A percentile compares a stretch with the other conserved stretches of the same genome.
These are phyloP conservation scores for Spilosoma lubricipeda DNA, from an alignment of 2,888 invertebrate genomes.

Conservation along the genomic window DNA sequence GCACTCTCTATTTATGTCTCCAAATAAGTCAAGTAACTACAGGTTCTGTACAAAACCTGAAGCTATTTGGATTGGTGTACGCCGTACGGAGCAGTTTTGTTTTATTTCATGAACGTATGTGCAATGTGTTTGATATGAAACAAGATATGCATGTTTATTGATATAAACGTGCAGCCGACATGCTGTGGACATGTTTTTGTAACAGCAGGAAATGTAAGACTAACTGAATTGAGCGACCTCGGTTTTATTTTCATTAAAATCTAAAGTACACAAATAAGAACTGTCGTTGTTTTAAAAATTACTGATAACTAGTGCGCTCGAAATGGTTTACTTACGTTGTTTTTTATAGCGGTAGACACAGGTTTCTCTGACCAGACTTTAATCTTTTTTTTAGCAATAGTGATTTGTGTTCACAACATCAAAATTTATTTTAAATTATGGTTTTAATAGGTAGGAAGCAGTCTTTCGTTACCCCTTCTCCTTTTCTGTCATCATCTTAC, in stretches of 20 bases:
- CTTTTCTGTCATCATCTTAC: no score
- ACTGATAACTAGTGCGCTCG: neutral
- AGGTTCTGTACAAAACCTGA: neutral
- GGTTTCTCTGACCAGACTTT: neutral
- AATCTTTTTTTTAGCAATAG: neutral
- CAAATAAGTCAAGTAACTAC: neutral
- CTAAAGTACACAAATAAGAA: neutral
- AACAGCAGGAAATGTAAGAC: constrained; percentile 13
- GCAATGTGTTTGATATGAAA: constrained; percentile 3
- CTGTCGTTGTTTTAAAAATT: neutral
- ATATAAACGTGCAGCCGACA: constrained; percentile 6
- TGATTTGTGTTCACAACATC: neutral
- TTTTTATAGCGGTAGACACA: no score
- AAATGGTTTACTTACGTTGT: neutral
- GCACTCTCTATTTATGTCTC: neutral
- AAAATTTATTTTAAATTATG: no score
- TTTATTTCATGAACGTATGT: neutral
- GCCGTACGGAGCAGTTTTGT: neutral
- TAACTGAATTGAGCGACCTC: constrained; percentile 5
- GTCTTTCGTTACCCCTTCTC: neutral
- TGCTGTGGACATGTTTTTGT: constrained; percentile 3
- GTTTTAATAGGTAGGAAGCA: neutral
- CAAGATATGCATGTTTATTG: constrained; percentile 6
- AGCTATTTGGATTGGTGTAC: neutral
- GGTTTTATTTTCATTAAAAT: neutral